Evolutionary conservation across 1,140 invertebrate genomes (phyloP), one percentile per base, ranked within the genome.

Genomic region (Ceratina calcarata): DNA sequence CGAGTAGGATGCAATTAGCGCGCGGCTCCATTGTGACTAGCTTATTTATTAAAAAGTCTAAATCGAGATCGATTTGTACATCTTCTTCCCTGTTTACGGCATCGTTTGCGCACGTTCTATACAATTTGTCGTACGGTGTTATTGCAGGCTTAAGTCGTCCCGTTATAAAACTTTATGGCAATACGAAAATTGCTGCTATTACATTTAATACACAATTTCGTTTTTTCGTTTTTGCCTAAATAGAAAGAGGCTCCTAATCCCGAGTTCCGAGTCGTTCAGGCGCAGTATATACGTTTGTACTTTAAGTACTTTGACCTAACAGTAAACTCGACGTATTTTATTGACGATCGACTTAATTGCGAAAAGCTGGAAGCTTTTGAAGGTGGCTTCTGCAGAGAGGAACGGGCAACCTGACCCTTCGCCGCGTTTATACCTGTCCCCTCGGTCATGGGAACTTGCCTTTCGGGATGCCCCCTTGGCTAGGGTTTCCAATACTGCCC

Each of bases 401-500:
- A 45, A 51, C 22, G 22, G 51, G 22, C 51, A 22, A 79, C 71
- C 62, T 79, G 78, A 79, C 71, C 78, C 15, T n/a, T 18, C 45
- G 22, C 15, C n/a, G 22, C 45, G 22, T 24, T 22, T 77, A 75
- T 75, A 76, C 79, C 74, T 81, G 79, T 49, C 58, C 74, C 53
- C n/a, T 57, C 16, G 66, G 51, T 60, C 78, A 80, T 80, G 78
- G 78, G 68, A 78, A 81, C 80, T 61, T 78, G 80, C 62, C 76
- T 55, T 61, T 71, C 61, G 53, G 32, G 1, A 57, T 45, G 55
- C 55, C 12, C 45, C 22, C n/a, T 20, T 55, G 62, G 80, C 61
- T 72, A 78, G 68, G 79, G 79, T 78, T 81, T 81, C 79, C 53
- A 57, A 57, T 70, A 58, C 22, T 45, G 37, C 24, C 32, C n/a